These are phyloP conservation scores for Coregonus suidteri DNA, from an alignment of 2,797 vertebrate genomes.

Conservation along the genomic window DNA sequence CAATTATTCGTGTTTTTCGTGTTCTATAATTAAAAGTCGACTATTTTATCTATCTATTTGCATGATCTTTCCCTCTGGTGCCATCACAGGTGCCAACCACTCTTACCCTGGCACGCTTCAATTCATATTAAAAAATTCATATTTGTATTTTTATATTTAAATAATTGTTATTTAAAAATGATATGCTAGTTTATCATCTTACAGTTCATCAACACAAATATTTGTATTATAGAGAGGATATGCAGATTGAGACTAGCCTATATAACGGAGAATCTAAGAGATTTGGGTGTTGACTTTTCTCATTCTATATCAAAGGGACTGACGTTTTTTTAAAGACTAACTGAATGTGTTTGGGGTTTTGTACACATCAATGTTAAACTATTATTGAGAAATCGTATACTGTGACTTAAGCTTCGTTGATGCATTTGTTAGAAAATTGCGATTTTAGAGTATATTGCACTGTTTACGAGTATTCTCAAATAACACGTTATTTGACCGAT, in stretches of 20 bases:
- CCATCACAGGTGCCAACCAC: slow-evolving; percentile 81
- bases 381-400: slow-evolving; percentile 88
- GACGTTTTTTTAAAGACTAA: slow-evolving; percentile 80
- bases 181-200: slow-evolving; percentile 88
- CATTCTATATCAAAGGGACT: slow-evolving; percentile 73
- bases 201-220: slow-evolving; percentile 83
- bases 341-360: slow-evolving; percentile 85
- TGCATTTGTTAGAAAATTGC: slow-evolving; percentile 84
- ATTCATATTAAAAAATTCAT: slow-evolving; percentile 87
- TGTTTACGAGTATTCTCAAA: slow-evolving; percentile 86
- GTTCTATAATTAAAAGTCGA: slow-evolving; percentile 74
- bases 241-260: slow-evolving; percentile 61
- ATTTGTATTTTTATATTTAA: slow-evolving; percentile 99
- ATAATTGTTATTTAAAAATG: slow-evolving; percentile 96
- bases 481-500: slow-evolving; percentile 82
- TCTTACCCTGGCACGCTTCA: slow-evolving; percentile 89
- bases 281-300: slow-evolving; percentile 68
- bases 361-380: slow-evolving; percentile 87
- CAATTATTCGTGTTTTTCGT: slow-evolving; percentile 65
- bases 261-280: slow-evolving; percentile 51
- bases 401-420: slow-evolving; percentile 86
- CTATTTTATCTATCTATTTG: slow-evolving; percentile 89
- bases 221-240: slow-evolving; percentile 81
- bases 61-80: slow-evolving; percentile 92
- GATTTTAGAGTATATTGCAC: slow-evolving; percentile 85